phyloP scores from a whole-genome alignment of 2,888 invertebrate species.

The Laspeyria flexula region DNA sequence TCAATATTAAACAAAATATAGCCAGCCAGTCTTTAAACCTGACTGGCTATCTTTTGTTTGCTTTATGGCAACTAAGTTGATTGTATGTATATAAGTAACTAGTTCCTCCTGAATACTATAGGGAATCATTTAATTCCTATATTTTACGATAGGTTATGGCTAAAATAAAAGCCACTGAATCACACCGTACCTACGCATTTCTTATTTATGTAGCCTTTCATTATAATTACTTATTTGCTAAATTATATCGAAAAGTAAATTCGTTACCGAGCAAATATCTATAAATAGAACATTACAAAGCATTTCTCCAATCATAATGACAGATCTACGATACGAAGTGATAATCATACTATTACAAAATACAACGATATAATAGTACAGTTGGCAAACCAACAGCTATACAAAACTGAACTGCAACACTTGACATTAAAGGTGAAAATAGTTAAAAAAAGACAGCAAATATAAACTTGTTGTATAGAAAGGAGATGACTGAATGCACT shows the following conservation, averaged over 20 bases:
- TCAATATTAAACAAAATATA: too few species aligned
- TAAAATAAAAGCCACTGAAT: not conserved
- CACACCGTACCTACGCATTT: not conserved
- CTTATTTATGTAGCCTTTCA: not conserved
- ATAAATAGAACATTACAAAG: slow-evolving; percentile 18
- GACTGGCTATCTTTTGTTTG: too few species aligned
- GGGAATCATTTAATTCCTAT: slow-evolving; percentile 3
- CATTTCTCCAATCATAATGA: slow-evolving; percentile 23
- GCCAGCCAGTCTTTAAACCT: too few species aligned
- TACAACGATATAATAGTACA: slow-evolving; percentile 14
- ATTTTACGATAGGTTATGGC: not conserved
- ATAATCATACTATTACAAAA: slow-evolving; percentile 32
- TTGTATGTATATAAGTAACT: not conserved
- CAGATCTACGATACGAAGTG: slow-evolving; percentile 31
- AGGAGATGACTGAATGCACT: slow-evolving; percentile 43
- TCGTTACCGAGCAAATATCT: too few species aligned
- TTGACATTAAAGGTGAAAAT: slow-evolving; percentile 14
- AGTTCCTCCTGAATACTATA: not conserved
- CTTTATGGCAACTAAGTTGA: too few species aligned
- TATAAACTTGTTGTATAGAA: slow-evolving; percentile 33
- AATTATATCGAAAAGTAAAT: too few species aligned
- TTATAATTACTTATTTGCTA: not conserved
- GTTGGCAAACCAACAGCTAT: not conserved
- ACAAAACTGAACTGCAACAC: slow-evolving; percentile 17
- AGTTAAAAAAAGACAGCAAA: not conserved